Evolutionary conservation across 1,140 invertebrate species (phyloP).

Genomic region (Whitmania pigra): DNA sequence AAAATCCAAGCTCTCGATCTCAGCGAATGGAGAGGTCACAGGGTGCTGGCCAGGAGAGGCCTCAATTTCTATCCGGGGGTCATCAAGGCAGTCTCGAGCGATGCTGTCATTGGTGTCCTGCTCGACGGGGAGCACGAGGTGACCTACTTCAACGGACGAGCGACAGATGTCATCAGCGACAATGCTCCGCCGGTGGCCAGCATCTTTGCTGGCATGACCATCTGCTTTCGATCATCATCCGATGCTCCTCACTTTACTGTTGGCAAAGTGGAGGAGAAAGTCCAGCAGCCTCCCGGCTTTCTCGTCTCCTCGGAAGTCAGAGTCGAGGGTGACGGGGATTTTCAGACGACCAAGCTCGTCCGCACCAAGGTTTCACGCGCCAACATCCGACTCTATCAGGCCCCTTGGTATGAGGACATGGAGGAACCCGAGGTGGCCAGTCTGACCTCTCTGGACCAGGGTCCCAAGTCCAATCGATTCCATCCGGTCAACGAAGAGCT

Average conservation of each 20-base stretch:
- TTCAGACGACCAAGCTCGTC: conserved; percentile 24
- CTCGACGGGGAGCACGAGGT: conserved; percentile 56
- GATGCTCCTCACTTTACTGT: conserved; percentile 63
- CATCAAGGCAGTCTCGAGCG: conserved; percentile 51
- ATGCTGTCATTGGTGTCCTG: conserved; percentile 57
- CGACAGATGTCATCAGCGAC: conserved; percentile 73
- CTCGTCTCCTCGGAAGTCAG: conserved; percentile 45
- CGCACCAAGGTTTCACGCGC: conserved; percentile 58
- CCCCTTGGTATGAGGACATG: conserved; percentile 88
- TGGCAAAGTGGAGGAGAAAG: conserved; percentile 59
- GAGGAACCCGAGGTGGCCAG: conserved; percentile 49
- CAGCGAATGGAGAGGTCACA: conserved; percentile 75
- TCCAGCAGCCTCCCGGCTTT: conserved; percentile 61
- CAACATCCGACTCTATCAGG: conserved; percentile 71
- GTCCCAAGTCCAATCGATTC: background rate
- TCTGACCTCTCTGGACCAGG: conserved; percentile 13
- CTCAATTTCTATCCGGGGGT: conserved; percentile 69
- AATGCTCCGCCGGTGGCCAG: conserved; percentile 71
- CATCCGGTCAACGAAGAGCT: conserved; percentile 58
- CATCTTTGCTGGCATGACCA: conserved; percentile 52
- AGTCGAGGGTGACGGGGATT: conserved; percentile 45
- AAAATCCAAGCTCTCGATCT: conserved; percentile 52
- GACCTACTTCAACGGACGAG: conserved; percentile 53
- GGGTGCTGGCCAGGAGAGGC: conserved; percentile 64
- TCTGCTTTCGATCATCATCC: conserved; percentile 48